Conservation (phyloP, 1,140 invertebrate species). For the Calliphora vicina region DNA sequence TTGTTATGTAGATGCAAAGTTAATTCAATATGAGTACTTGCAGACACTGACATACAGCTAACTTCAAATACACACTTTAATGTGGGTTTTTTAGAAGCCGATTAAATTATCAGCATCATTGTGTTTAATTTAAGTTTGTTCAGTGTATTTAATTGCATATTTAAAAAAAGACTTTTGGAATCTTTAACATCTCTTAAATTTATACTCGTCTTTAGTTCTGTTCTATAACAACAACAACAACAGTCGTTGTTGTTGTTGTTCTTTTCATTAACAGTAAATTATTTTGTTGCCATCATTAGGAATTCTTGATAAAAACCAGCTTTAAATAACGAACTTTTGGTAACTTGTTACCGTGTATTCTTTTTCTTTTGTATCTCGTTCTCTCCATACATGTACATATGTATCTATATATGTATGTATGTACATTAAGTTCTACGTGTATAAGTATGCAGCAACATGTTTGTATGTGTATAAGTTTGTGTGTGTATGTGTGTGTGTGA, state of each 20-base stretch:
- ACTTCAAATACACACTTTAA: too few species aligned
- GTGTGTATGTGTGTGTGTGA: background rate
- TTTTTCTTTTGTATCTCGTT: background rate
- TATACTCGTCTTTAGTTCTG: background rate
- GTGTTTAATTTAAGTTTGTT: background rate
- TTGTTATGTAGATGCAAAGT: too few species aligned
- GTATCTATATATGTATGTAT: too few species aligned
- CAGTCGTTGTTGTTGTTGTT: background rate
- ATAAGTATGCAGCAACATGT: background rate
- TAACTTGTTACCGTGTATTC: background rate
- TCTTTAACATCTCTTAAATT: background rate
- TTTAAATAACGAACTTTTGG: slow-evolving; percentile 10
- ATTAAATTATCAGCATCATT: too few species aligned
- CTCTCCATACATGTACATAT: too few species aligned
- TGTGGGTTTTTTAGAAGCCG: too few species aligned
- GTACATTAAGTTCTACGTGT: background rate
- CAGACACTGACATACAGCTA: too few species aligned
- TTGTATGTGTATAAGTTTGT: background rate
- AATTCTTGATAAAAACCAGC: slow-evolving; percentile 9
- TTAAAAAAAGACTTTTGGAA: background rate
- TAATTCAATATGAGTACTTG: too few species aligned
- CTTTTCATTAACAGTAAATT: background rate
- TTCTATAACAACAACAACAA: too few species aligned
- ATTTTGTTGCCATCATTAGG: slow-evolving; percentile 7
- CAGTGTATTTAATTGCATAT: slow-evolving; percentile 1